Evolutionary conservation across 2,888 invertebrate genomes (phyloP).

Genomic region (Acanthoscelides obtectus): DNA sequence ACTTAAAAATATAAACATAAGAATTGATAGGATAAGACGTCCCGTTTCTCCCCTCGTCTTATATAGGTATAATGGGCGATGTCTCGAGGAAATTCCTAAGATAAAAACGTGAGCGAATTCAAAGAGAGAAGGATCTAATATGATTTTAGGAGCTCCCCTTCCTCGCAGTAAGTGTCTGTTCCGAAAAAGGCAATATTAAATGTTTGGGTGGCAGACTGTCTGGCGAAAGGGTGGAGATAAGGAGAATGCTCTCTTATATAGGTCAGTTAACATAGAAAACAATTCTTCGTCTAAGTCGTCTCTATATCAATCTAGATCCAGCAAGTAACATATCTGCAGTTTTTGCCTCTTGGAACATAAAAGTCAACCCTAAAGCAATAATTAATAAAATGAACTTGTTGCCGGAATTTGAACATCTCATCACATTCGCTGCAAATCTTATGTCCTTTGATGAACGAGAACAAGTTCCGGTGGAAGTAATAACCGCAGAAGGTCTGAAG

Average conservation of each 20-base stretch:
- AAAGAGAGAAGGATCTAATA: not conserved
- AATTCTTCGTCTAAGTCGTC: not conserved
- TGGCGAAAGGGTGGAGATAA: conserved; percentile 36
- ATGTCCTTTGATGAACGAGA: too few relatives aligned
- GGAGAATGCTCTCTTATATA: conserved; percentile 19
- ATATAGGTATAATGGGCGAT: not conserved
- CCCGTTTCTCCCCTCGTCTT: not conserved
- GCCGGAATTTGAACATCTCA: too few relatives aligned
- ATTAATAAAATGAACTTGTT: too few relatives aligned
- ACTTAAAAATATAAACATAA: not conserved
- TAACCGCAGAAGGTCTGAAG: too few relatives aligned
- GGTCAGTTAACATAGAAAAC: not conserved
- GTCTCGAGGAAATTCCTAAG: not conserved
- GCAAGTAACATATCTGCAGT: too few relatives aligned
- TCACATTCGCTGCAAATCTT: too few relatives aligned
- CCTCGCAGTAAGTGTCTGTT: not conserved
- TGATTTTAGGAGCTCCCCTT: not conserved
- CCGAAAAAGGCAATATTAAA: conserved; percentile 27
- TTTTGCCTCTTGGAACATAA: too few relatives aligned
- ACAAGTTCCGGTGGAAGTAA: too few relatives aligned
- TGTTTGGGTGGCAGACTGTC: conserved; percentile 30
- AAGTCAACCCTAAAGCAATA: too few relatives aligned
- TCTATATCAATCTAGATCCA: too few relatives aligned
- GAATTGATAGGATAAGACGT: not conserved
- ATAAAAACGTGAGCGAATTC: not conserved